These are phyloP conservation scores for Matsumurasca onukii DNA, from an alignment of 1,140 invertebrate species.

Conservation along the genomic window DNA sequence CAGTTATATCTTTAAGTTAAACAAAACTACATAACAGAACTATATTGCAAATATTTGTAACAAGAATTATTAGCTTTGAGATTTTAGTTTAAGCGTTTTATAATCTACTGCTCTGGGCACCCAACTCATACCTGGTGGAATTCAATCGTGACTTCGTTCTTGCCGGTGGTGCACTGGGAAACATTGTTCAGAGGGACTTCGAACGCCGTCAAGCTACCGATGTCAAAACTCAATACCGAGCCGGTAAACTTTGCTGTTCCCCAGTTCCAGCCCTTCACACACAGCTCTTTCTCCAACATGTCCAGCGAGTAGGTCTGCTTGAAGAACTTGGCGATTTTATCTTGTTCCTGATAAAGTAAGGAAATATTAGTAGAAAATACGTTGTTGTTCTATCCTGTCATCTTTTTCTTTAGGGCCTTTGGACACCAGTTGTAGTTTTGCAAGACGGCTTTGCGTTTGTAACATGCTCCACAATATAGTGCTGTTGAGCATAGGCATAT, in stretches of 20 bases:
- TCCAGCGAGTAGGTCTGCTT: constrained; percentile 80
- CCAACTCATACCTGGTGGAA: constrained; percentile 79
- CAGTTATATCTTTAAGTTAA: no score
- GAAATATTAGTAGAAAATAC: neutral
- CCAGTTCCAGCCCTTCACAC: constrained; percentile 99
- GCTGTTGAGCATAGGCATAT: neutral
- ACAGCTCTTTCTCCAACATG: constrained; percentile 88
- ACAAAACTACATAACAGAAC: no score
- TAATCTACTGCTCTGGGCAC: no score
- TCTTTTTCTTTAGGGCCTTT: no score
- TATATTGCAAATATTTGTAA: no score
- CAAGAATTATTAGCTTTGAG: no score
- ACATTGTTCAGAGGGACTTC: constrained; percentile 96
- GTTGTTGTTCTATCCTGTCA: no score
- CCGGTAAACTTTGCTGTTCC: constrained; percentile 94
- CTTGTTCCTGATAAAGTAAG: constrained; percentile 60
- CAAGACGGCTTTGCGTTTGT: no score
- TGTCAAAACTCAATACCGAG: constrained; percentile 88
- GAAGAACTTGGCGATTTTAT: constrained; percentile 85
- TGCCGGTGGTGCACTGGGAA: constrained; percentile 94
- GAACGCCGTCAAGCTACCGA: constrained; percentile 87
- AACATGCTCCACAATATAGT: no score
- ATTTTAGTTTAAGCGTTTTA: no score
- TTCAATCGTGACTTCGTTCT: constrained; percentile 98
- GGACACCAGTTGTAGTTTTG: no score